phyloP scores from a whole-genome alignment of 1,140 invertebrate species.

The Papilio machaon region DNA sequence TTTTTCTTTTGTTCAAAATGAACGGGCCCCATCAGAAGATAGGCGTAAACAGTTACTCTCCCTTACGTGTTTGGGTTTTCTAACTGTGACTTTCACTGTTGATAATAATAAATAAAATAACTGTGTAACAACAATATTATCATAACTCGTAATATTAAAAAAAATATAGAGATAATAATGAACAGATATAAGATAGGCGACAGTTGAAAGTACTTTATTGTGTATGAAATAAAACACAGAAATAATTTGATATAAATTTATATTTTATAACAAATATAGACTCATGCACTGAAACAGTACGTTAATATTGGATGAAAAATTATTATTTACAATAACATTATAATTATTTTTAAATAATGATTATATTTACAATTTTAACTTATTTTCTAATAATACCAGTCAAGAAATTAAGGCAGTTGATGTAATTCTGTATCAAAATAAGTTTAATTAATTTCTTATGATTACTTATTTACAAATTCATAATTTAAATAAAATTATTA shows the following conservation, averaged over 20 bases:
- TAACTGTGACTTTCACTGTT: too few relatives aligned
- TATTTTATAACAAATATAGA: constrained; percentile 81
- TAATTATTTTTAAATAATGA: constrained; percentile 67
- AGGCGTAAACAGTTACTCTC: too few relatives aligned
- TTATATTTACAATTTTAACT: constrained; percentile 68
- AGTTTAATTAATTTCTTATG: constrained; percentile 45
- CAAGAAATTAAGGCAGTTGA: constrained; percentile 76
- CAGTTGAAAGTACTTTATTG: neutral
- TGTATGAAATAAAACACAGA: constrained; percentile 45
- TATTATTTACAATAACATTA: constrained; percentile 74
- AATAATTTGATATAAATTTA: constrained; percentile 69
- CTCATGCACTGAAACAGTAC: constrained; percentile 67
- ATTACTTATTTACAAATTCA: constrained; percentile 50
- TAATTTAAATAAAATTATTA: constrained; percentile 45
- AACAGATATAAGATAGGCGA: neutral
- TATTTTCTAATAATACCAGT: constrained; percentile 70
- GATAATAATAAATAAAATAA: too few relatives aligned
- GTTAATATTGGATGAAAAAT: constrained; percentile 59
- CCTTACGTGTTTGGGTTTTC: too few relatives aligned
- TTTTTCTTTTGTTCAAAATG: too few relatives aligned
- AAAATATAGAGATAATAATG: neutral
- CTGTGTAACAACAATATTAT: too few relatives aligned
- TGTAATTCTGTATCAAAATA: constrained; percentile 48
- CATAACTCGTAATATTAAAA: too few relatives aligned
- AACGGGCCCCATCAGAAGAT: too few relatives aligned